Evolutionary conservation across 2,797 vertebrate genomes (phyloP), one percentile per base, ranked within the genome.

Genomic region (Phylloscopus collybita): DNA sequence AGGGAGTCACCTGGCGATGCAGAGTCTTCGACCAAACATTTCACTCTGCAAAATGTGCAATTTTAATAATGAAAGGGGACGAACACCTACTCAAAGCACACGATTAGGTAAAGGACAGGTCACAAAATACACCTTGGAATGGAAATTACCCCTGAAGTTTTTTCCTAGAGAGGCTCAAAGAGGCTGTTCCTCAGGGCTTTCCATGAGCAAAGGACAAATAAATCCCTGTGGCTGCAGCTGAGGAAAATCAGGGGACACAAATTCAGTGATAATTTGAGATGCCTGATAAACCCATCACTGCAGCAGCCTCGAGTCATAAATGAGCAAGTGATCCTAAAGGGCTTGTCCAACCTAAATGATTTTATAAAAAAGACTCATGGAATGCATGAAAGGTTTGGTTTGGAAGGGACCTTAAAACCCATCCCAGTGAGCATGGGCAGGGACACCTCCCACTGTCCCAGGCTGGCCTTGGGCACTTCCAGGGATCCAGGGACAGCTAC

Each of bases 181-280:
- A 45, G 53, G 36, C 30, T 16, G 44, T 6, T 82, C 38, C 71
- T 56, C 13, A 13, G 38, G 4, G 56, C 69, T 30, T 26, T 45
- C n/a, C 0, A 0, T 3, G 49, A 53, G 27, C 45, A 61, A 60
- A 64, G 44, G 30, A 70, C 32, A 27, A 57, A 49, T 21, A 20
- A 57, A 49, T 21, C 22, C 9, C 8, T 30, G 3, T 8, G 22
- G 19, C 15, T 53, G 49, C 10, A 22, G 30, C 6, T 25, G 30
- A 54, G 45, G 18, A 60, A 60, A n/a, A 36, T 1, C 1, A 85
- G 30, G 2, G 54, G 54, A 13, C 47, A 74, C 4, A 62, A 57
- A 80, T 44, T 12, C 11, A 71, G n/a, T 0, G 26, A 61, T 3
- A 20, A 64, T 49, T 36, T 44, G 29, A 73, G 57, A 19, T 34